A percentile compares a stretch with the other conserved stretches of the same genome.
Conservation (phyloP, 2,113 vertebrate genomes). For the Neogobius melanostomus region DNA sequence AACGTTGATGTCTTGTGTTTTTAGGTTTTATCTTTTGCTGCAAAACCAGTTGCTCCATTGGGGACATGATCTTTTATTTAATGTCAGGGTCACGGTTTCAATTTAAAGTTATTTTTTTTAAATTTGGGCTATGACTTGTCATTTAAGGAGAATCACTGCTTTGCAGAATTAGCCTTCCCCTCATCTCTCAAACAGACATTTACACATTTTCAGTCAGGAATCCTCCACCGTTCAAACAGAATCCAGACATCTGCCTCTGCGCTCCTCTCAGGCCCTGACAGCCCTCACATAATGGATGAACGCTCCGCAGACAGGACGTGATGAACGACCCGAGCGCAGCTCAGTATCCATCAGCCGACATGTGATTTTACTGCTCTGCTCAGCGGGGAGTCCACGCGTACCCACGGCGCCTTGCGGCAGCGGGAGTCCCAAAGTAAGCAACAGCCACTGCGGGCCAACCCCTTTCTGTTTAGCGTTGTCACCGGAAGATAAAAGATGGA, state of each 20-base stretch:
- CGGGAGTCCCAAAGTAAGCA: conserved; percentile 19
- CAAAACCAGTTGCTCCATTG: no score
- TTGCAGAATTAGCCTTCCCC: not conserved
- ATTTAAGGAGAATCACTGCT: no score
- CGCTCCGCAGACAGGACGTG: conserved; percentile 26
- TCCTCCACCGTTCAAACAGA: conserved; percentile 1
- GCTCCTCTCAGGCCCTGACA: not conserved
- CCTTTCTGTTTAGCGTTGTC: conserved; percentile 35
- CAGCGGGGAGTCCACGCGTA: conserved; percentile 15
- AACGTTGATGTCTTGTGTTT: no score
- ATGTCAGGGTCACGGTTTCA: no score
- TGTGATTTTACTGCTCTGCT: conserved; percentile 17
- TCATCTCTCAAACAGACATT: conserved; percentile 2
- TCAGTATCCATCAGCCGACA: conserved; percentile 16
- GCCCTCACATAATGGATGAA: conserved; percentile 50
- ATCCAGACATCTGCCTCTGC: conserved; percentile 4
- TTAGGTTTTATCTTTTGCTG: no score
- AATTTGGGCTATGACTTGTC: no score
- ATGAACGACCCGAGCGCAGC: conserved; percentile 46
- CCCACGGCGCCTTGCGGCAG: conserved; percentile 2
- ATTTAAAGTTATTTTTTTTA: no score
- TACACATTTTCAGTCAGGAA: not conserved
- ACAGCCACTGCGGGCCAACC: conserved; percentile 21
- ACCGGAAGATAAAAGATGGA: conserved; percentile 33
- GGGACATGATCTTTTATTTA: no score